A percentile compares a stretch with the other conserved stretches of the same genome.
These are phyloP conservation scores for Hippoglossus stenolepis DNA, from an alignment of 2,113 vertebrate species.

Conservation along the genomic window DNA sequence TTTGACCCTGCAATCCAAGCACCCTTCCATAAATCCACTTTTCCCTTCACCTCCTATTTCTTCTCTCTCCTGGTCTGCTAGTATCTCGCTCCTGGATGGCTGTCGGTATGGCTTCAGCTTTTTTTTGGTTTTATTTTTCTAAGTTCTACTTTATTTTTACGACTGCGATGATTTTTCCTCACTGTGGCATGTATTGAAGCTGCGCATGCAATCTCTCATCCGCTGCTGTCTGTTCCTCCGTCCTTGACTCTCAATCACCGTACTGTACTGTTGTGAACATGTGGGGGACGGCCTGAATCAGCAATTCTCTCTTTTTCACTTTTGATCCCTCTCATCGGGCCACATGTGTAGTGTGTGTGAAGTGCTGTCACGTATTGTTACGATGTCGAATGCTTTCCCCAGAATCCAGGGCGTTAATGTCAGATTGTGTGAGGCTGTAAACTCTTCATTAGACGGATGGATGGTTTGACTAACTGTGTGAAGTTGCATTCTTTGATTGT, in stretches of 20 bases:
- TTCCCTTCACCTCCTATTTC: slow-evolving; percentile 75
- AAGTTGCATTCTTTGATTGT: slow-evolving; percentile 37
- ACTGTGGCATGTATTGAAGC: slow-evolving; percentile 71
- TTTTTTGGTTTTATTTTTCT: slow-evolving; percentile 66
- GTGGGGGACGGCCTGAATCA: slow-evolving; percentile 43
- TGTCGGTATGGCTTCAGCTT: slow-evolving; percentile 97
- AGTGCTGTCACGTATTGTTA: slow-evolving; percentile 36
- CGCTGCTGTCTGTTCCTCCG: slow-evolving; percentile 64
- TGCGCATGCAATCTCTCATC: slow-evolving; percentile 68
- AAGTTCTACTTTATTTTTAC: slow-evolving; percentile 38
- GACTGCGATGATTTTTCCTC: slow-evolving; percentile 46
- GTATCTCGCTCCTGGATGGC: slow-evolving; percentile 99
- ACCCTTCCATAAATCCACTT: slow-evolving; percentile 53
- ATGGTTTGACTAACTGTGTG: slow-evolving; percentile 28
- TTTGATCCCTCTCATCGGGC: slow-evolving; percentile 47
- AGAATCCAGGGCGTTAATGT: background rate
- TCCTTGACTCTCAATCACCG: slow-evolving; percentile 68
- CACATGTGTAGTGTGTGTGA: slow-evolving; percentile 52
- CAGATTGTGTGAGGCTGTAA: background rate
- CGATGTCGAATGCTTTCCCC: no score
- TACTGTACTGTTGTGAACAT: slow-evolving; percentile 44
- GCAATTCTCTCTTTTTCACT: slow-evolving; percentile 60
- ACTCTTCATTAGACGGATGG: background rate
- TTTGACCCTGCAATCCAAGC: slow-evolving; percentile 44
- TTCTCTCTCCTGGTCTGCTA: slow-evolving; percentile 91